Conservation (phyloP, 2,797 vertebrate species). For the Pseudotriccus pelzelni region DNA sequence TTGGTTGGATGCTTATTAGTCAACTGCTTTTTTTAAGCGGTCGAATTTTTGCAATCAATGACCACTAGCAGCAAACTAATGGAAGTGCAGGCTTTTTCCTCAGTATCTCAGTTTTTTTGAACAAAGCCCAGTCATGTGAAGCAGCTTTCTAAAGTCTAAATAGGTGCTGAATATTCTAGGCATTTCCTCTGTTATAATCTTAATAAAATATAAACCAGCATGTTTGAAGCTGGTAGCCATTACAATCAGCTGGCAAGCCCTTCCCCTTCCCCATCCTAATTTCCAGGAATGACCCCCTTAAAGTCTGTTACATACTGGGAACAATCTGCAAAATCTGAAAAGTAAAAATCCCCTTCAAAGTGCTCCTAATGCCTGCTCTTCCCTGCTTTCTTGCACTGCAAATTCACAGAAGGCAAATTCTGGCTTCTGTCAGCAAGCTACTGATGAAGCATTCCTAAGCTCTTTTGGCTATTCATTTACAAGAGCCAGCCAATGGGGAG, state of each 20-base stretch:
- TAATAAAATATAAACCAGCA: background rate
- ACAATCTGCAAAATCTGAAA: background rate
- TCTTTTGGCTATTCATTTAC: background rate
- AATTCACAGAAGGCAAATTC: background rate
- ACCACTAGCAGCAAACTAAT: background rate
- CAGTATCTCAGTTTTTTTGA: background rate
- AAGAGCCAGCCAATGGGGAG: background rate
- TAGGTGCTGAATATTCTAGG: background rate
- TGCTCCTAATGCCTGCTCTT: background rate
- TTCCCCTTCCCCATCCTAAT: accelerated
- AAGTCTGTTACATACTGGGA: background rate
- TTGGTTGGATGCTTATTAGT: background rate
- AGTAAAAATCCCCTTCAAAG: background rate
- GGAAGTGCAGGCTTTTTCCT: background rate
- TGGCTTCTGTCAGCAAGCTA: background rate
- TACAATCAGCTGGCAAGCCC: background rate
- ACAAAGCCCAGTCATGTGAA: background rate
- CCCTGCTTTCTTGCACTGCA: background rate
- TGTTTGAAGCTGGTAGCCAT: background rate
- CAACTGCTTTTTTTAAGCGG: accelerated
- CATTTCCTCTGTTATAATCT: background rate
- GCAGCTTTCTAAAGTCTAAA: background rate
- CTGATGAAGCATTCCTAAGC: background rate
- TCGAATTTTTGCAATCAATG: background rate
- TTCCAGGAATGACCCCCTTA: background rate